Base-by-base conservation (phyloP, 2,888 invertebrate species). In the Dasypolia templi region DNA sequence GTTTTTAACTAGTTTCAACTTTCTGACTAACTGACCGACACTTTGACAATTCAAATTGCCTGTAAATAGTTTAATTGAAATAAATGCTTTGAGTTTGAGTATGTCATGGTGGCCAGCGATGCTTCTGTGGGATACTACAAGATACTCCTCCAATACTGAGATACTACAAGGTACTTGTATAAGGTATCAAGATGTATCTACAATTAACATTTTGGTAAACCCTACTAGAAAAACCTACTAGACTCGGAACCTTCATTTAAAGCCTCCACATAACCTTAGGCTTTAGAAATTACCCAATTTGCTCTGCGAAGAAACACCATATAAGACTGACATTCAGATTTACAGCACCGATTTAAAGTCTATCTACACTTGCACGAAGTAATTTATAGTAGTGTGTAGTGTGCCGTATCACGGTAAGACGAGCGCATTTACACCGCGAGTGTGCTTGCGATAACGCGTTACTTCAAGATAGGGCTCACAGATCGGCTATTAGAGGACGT, bases 271-370 rank as follows among this genome's bases (percentile, higher is more conserved):
- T 75, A 80, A 79, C 79, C 76, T 72, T 51, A 73, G 67, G 73
- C 68, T 58, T 63, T 59, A 65, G 69, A 65, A 79, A 87, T 83
- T 79, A 83, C 77, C 82, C 85, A 82, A 86, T 88, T 89, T 86
- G 79, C 79, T 84, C 77, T 77, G 51, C 74, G 70, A 73, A 81
- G 79, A 82, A 86, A 85, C 82, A 82, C 84, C 83, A 74, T 80
- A 85, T 83, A 84, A 84, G 77, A 63, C 74, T 70, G 77, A 77
- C 85, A 76, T 42, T 61, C 72, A 87, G 90, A 91, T 91, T 89
- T 87, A 91, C 86, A 76, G 79, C 77, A 84, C 77, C 88, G 83
- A 90, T 88, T 89, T 86, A 86, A 83, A 87, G 79, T 79, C 83
- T 86, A 85, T 85, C 80, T 79, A 85, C 86, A 81, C 73, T 83